These are phyloP conservation scores for Tribolium freemani DNA, from an alignment of 2,888 invertebrate genomes.

Conservation along the genomic window DNA sequence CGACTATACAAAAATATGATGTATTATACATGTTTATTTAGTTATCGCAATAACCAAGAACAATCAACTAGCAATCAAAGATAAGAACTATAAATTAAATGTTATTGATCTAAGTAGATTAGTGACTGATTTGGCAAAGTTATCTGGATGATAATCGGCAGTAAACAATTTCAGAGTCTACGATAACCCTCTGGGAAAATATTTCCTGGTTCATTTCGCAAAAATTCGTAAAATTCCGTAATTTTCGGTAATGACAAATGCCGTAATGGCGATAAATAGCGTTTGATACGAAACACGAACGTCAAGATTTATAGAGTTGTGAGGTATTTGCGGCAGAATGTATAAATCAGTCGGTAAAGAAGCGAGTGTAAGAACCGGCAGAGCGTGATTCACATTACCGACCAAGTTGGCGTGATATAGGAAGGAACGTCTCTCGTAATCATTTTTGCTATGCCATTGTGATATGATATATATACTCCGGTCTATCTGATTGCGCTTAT, in stretches of 20 bases:
- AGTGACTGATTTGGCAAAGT: not conserved
- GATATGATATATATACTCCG: slow-evolving; percentile 66
- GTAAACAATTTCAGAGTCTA: not conserved
- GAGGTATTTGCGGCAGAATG: slow-evolving; percentile 64
- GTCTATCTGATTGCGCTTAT: slow-evolving; percentile 59
- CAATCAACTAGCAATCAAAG: no score
- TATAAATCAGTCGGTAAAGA: slow-evolving; percentile 64
- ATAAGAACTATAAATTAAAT: not conserved
- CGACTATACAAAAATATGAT: no score
- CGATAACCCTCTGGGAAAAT: not conserved
- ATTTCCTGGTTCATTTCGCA: not conserved
- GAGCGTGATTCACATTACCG: slow-evolving; percentile 67
- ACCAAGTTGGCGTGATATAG: slow-evolving; percentile 64
- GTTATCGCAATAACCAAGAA: no score
- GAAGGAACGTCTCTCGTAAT: slow-evolving; percentile 68
- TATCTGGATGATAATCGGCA: not conserved
- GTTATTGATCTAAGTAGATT: not conserved
- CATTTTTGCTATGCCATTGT: slow-evolving; percentile 68
- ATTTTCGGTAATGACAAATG: slow-evolving; percentile 39
- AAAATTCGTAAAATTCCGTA: not conserved
- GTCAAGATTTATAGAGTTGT: slow-evolving; percentile 58
- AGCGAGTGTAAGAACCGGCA: slow-evolving; percentile 65
- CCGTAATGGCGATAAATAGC: slow-evolving; percentile 43
- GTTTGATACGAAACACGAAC: slow-evolving; percentile 39
- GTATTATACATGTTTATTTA: no score